These are phyloP conservation scores for Scalopus aquaticus DNA, from an alignment of 2,113 vertebrate genomes.

Conservation along the genomic window DNA sequence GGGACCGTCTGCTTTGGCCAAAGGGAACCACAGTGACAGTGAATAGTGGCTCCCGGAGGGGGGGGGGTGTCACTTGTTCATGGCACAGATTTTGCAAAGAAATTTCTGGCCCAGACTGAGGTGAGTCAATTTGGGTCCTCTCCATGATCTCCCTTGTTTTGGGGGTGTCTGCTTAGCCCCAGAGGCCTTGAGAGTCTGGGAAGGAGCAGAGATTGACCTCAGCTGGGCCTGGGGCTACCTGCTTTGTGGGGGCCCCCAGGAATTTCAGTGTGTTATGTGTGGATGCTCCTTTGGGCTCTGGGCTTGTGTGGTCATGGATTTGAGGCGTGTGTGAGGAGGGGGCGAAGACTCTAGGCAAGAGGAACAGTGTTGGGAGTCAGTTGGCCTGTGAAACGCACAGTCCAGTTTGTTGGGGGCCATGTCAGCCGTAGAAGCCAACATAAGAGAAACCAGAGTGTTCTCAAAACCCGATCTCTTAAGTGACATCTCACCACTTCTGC, in stretches of 20 bases:
- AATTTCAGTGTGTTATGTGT: neutral
- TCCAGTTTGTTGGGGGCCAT: neutral
- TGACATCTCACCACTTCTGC: neutral
- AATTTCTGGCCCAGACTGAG: neutral
- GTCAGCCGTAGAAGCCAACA: neutral
- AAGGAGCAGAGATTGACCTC: neutral
- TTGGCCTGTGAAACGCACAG: neutral
- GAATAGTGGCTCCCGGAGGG: neutral
- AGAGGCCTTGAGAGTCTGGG: neutral
- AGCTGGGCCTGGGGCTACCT: neutral
- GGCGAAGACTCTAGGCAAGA: neutral
- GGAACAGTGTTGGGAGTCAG: neutral
- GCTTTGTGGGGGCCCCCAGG: neutral
- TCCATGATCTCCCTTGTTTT: neutral
- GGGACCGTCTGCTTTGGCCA: neutral
- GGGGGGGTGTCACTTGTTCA: neutral
- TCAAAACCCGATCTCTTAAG: neutral
- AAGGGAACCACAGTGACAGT: neutral
- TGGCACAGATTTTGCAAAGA: neutral
- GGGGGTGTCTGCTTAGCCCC: neutral
- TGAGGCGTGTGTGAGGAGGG: neutral
- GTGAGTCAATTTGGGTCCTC: neutral
- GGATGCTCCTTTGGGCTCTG: neutral
- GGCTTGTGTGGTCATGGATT: neutral
- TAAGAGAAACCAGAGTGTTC: neutral